A percentile compares a stretch with the other conserved stretches of the same genome.
phyloP scores from a whole-genome alignment of 2,888 invertebrate genomes.

The Rhagium mordax region DNA sequence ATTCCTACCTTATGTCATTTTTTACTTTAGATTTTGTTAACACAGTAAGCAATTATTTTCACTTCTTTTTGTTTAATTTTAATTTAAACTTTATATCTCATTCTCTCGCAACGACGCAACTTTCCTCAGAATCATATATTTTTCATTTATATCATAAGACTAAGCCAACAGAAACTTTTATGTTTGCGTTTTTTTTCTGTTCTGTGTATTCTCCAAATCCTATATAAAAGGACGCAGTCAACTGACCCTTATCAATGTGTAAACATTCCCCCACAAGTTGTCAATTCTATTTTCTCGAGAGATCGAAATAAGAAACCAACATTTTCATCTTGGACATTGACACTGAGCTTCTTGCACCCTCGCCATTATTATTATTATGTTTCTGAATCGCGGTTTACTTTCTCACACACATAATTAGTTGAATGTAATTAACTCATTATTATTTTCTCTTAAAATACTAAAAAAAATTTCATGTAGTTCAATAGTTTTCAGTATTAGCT shows the following conservation, averaged over 20 bases:
- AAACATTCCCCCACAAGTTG: conserved; percentile 36
- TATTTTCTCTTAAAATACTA: too few relatives aligned
- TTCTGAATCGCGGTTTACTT: too few relatives aligned
- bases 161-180: background rate
- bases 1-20: too few relatives aligned
- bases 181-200: background rate
- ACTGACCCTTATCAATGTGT: conserved; percentile 41
- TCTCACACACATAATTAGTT: too few relatives aligned
- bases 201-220: background rate
- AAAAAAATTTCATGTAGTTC: too few relatives aligned
- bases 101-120: too few relatives aligned
- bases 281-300: conserved; percentile 33
- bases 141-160: background rate
- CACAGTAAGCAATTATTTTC: background rate
- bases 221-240: background rate
- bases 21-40: too few relatives aligned
- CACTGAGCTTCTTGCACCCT: background rate
- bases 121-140: background rate
- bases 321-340: background rate
- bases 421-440: too few relatives aligned
- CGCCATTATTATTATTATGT: too few relatives aligned
- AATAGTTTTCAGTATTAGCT: too few relatives aligned
- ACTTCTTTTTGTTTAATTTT: background rate
- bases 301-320: conserved; percentile 11
- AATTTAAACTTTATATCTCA: background rate